Conservation (phyloP, 2,888 invertebrate genomes). For the Apotomis betuletana region DNA sequence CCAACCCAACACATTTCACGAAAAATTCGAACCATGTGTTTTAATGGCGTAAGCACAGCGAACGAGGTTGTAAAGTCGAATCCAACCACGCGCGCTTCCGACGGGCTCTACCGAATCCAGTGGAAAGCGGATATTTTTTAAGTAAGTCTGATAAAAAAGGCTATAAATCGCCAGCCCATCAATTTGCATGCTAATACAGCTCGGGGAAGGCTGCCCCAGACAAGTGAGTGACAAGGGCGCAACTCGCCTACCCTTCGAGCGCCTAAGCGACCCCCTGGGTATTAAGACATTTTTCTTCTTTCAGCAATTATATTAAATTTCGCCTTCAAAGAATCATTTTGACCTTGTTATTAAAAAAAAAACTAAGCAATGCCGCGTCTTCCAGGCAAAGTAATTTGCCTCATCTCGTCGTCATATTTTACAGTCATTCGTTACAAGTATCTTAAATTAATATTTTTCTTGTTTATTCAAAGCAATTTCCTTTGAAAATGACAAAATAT, state of each 20-base stretch:
- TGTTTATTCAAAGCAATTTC: slow-evolving; percentile 35
- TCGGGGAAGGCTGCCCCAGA: slow-evolving; percentile 55
- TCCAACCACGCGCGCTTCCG: background rate
- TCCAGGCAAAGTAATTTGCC: slow-evolving; percentile 50
- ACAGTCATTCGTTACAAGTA: slow-evolving; percentile 34
- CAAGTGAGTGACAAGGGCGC: slow-evolving; percentile 74
- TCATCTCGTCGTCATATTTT: slow-evolving; percentile 43
- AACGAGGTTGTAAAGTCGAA: too few relatives aligned
- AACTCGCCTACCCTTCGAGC: slow-evolving; percentile 57
- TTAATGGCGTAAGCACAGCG: too few relatives aligned
- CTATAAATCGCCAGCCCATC: slow-evolving; percentile 66
- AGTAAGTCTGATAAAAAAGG: slow-evolving; percentile 49
- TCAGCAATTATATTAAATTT: slow-evolving; percentile 69
- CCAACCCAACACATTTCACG: too few relatives aligned
- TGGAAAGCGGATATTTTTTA: slow-evolving; percentile 46
- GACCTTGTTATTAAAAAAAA: slow-evolving; percentile 55
- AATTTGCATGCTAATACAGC: slow-evolving; percentile 76
- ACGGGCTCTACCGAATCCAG: slow-evolving; percentile 14
- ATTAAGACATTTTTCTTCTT: slow-evolving; percentile 72
- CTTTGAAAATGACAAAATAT: slow-evolving; percentile 36
- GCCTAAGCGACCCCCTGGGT: slow-evolving; percentile 65
- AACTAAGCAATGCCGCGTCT: slow-evolving; percentile 53
- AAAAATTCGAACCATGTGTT: too few relatives aligned
- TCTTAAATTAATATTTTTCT: slow-evolving; percentile 38
- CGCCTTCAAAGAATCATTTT: slow-evolving; percentile 57